Evolutionary conservation across 2,797 vertebrate species (phyloP).

Genomic region (Brotula barbata): DNA sequence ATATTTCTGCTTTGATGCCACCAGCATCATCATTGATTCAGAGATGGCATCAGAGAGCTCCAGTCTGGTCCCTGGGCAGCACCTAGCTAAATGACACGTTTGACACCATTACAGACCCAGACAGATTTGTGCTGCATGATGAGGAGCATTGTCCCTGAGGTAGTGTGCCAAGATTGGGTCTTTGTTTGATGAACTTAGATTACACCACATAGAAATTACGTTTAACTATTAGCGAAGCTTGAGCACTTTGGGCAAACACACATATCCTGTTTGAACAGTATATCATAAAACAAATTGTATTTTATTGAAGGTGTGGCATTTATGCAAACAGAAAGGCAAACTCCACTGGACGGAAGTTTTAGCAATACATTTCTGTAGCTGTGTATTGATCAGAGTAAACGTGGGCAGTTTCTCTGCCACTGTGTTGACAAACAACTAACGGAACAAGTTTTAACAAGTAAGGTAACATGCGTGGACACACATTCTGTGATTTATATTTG

Average conservation of each 20-base stretch:
- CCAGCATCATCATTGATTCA: conserved; percentile 34
- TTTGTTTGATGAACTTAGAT: no score
- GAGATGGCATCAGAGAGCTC: conserved; percentile 1
- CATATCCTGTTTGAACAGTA: no score
- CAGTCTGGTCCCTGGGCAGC: conserved; percentile 3
- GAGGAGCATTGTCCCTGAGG: neutral
- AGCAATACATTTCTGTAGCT: conserved; percentile 46
- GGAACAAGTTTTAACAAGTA: conserved; percentile 11
- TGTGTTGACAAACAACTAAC: conserved; percentile 35
- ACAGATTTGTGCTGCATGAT: neutral
- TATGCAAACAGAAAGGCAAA: conserved; percentile 49
- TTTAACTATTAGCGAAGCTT: no score
- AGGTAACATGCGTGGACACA: neutral
- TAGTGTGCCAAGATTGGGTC: neutral
- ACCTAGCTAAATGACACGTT: conserved; percentile 19
- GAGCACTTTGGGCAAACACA: no score
- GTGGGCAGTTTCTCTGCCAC: conserved; percentile 33
- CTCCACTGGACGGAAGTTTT: conserved; percentile 35
- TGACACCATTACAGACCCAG: conserved; percentile 16
- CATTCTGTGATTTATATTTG: neutral
- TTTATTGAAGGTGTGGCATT: conserved; percentile 41
- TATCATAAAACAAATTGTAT: conserved; percentile 1
- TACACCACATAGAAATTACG: no score
- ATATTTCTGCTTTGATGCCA: conserved; percentile 43
- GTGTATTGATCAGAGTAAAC: conserved; percentile 47